These are phyloP conservation scores for Cryptus viduatorius DNA, from an alignment of 2,888 invertebrate genomes.

Conservation along the genomic window DNA sequence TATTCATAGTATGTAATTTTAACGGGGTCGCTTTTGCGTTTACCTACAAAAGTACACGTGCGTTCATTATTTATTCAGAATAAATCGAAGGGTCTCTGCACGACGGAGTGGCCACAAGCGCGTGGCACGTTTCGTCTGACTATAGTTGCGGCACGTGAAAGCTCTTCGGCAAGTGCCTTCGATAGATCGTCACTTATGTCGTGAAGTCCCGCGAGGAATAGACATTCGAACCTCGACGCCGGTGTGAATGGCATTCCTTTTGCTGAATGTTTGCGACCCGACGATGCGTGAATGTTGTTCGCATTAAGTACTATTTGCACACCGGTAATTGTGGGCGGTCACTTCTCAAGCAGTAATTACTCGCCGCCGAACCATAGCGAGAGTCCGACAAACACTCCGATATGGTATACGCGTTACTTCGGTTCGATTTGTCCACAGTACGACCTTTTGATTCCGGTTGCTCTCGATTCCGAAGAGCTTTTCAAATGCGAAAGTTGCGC, in stretches of 20 bases:
- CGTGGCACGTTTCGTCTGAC: background rate
- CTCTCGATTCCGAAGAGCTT: background rate
- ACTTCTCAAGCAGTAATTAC: background rate
- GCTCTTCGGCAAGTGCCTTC: background rate
- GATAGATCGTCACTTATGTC: background rate
- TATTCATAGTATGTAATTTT: background rate
- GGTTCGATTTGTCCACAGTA: background rate
- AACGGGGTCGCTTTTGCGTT: background rate
- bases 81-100: background rate
- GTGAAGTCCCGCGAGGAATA: background rate
- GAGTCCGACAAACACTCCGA: background rate
- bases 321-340: background rate
- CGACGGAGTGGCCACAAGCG: background rate
- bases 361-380: background rate
- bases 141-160: background rate
- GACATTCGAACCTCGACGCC: background rate
- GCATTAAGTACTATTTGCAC: conserved; percentile 8
- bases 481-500: too few relatives aligned
- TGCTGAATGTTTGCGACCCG: conserved; percentile 2
- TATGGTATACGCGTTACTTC: background rate
- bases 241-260: background rate
- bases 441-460: background rate
- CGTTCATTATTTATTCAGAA: background rate
- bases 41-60: background rate
- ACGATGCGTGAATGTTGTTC: background rate